Conservation (phyloP, 2,888 invertebrate species). For the Aphodius sticticus region DNA sequence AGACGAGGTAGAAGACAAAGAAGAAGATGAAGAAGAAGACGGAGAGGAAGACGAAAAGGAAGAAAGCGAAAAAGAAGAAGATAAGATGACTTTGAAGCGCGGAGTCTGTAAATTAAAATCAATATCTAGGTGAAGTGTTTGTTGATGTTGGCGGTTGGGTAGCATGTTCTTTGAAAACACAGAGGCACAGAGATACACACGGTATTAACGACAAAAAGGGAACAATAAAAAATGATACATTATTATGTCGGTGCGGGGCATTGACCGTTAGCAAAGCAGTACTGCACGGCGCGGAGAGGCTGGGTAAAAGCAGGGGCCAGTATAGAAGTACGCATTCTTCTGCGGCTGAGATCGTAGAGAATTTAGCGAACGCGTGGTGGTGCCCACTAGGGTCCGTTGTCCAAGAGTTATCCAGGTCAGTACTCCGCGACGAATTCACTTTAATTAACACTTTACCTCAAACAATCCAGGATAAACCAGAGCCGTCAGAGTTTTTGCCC, state of each 20-base stretch:
- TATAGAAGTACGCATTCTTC: constrained; percentile 47
- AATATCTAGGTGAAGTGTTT: background rate
- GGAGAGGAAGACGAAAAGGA: too few species aligned
- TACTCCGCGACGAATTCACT: constrained; percentile 36
- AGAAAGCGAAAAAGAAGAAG: too few species aligned
- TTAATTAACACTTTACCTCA: constrained; percentile 35
- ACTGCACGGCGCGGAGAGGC: constrained; percentile 39
- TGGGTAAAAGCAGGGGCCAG: constrained; percentile 40
- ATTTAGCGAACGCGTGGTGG: constrained; percentile 41
- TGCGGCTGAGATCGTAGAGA: constrained; percentile 45
- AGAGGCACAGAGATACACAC: constrained; percentile 13
- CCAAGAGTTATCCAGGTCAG: constrained; percentile 42
- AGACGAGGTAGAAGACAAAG: too few species aligned
- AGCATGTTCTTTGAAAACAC: background rate
- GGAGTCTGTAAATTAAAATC: background rate
- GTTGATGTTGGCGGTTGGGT: background rate
- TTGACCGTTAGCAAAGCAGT: constrained; percentile 46
- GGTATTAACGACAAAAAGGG: constrained; percentile 34
- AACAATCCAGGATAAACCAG: constrained; percentile 22
- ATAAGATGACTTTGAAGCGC: background rate
- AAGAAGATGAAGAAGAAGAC: too few species aligned
- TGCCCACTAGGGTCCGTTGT: constrained; percentile 36
- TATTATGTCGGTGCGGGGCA: constrained; percentile 41
- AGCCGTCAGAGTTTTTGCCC: background rate
- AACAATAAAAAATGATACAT: constrained; percentile 38